Conservation (phyloP, 2,113 vertebrate genomes). For the Panthera uncia region DNA sequence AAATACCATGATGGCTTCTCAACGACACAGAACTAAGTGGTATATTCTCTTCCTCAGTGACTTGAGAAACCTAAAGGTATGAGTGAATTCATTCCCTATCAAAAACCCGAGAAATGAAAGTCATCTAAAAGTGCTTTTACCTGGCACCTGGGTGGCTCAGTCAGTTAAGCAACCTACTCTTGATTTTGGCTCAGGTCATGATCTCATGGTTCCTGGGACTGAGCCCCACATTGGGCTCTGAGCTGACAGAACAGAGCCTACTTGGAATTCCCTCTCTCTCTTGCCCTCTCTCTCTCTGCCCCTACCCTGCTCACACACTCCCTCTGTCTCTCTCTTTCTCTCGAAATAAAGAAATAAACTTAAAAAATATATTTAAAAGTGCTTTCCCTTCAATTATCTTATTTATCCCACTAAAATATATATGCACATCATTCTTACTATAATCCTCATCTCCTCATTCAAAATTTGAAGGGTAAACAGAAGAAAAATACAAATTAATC, state of each 20-base stretch:
- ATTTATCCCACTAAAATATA: conserved; percentile 9
- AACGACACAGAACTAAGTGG: background rate
- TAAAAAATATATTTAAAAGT: too few species aligned
- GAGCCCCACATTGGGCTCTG: too few species aligned
- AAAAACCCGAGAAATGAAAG: conserved; percentile 44
- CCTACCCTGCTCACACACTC: too few species aligned
- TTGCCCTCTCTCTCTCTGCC: too few species aligned
- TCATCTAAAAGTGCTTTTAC: conserved; percentile 35
- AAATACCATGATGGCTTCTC: conserved; percentile 36
- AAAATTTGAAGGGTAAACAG: conserved; percentile 33
- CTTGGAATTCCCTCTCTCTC: too few species aligned
- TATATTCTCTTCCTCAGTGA: conserved; percentile 6
- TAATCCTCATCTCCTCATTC: background rate
- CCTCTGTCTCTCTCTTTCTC: too few species aligned
- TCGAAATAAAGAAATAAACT: too few species aligned
- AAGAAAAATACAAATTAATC: conserved; percentile 26
- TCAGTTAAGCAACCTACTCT: too few species aligned
- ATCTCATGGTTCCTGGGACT: too few species aligned
- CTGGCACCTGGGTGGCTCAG: too few species aligned
- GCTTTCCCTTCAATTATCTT: conserved; percentile 15
- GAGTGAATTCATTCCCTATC: conserved; percentile 41
- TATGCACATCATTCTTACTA: background rate
- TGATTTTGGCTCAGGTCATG: too few species aligned
- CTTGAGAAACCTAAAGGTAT: conserved; percentile 28
- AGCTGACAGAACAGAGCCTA: too few species aligned